Conservation (phyloP, 1,140 invertebrate species). For the Pachyrhynchus sulphureomaculatus region DNA sequence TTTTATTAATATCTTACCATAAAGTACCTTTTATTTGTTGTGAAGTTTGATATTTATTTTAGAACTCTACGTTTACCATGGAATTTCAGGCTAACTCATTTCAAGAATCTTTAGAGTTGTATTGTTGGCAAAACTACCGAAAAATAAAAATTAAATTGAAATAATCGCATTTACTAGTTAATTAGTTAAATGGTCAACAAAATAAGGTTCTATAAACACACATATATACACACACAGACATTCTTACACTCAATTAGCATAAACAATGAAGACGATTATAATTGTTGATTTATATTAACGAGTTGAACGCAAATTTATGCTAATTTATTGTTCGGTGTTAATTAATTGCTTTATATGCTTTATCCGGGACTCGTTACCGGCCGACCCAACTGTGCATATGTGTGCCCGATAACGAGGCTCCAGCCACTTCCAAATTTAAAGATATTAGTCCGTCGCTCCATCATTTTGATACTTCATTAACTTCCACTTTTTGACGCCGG, state of each 20-base stretch:
- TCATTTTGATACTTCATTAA: conserved; percentile 22
- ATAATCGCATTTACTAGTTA: background rate
- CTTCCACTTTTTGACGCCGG: conserved; percentile 10
- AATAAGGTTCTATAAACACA: no score
- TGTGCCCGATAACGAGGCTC: conserved; percentile 10
- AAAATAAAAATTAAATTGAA: no score
- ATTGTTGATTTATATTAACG: conserved; percentile 30
- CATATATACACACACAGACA: background rate
- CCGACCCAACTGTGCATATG: no score
- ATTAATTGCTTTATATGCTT: conserved; percentile 18
- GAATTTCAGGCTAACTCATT: no score
- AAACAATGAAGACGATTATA: conserved; percentile 26
- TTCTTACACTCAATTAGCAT: conserved; percentile 23
- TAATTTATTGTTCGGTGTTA: conserved; percentile 18
- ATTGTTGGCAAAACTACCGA: no score
- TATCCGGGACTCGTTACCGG: conserved; percentile 17
- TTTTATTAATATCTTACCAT: no score
- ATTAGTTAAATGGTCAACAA: conserved; percentile 25
- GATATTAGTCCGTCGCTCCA: conserved; percentile 13
- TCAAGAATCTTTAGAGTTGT: no score
- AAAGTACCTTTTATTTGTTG: no score
- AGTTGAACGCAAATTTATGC: conserved; percentile 24
- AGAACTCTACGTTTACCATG: no score
- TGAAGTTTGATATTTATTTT: no score
- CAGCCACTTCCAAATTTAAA: conserved; percentile 14